Evolutionary conservation across 2,797 vertebrate genomes (phyloP).

Genomic region (Meriones psammophilus): DNA sequence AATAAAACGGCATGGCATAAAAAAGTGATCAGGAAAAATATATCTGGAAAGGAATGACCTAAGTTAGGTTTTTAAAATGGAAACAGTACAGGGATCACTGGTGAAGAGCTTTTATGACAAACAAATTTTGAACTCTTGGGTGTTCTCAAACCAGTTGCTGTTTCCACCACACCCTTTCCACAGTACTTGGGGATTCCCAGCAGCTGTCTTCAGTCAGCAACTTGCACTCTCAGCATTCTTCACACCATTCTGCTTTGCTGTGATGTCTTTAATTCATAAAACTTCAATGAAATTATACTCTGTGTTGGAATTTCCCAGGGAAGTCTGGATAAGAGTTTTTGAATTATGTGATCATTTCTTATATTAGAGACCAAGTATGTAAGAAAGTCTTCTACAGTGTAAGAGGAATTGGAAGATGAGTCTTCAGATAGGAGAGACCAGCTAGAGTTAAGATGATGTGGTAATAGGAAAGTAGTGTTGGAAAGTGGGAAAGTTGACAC

Average conservation of each 20-base stretch:
- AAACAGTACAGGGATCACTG: conserved; percentile 51
- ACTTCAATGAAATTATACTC: conserved; percentile 63
- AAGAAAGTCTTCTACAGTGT: not conserved
- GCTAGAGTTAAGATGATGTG: conserved; percentile 2
- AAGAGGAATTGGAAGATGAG: conserved; percentile 21
- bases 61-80: conserved; percentile 58
- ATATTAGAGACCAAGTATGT: conserved; percentile 37
- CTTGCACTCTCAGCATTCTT: conserved; percentile 68
- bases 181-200: conserved; percentile 77
- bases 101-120: conserved; percentile 48
- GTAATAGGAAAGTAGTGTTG: not conserved
- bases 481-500: conserved; percentile 42
- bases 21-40: conserved; percentile 48
- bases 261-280: conserved; percentile 63
- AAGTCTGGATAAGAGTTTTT: conserved; percentile 56
- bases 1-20: conserved; percentile 26
- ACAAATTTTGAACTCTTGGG: conserved; percentile 60
- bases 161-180: conserved; percentile 73
- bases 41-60: conserved; percentile 27
- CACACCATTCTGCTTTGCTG: conserved; percentile 58
- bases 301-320: conserved; percentile 43
- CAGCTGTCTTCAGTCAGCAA: conserved; percentile 80
- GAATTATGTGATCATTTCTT: conserved; percentile 59
- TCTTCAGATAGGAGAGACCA: conserved; percentile 36
- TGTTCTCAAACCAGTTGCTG: conserved; percentile 67